phyloP scores from a whole-genome alignment of 1,140 invertebrate species.

The Bilobella aurantiaca region DNA sequence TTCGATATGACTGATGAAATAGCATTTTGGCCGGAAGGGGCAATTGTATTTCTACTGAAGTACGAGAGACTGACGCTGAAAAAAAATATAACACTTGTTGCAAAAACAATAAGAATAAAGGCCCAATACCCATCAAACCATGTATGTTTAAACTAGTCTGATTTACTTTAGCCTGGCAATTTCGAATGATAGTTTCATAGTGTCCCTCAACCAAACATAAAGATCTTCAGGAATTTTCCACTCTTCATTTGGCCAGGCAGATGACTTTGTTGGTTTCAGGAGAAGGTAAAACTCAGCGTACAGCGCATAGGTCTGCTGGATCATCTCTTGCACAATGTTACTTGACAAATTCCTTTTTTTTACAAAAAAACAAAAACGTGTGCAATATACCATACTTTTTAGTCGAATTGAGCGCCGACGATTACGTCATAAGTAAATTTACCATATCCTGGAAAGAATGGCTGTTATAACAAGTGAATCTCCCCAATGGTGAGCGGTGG shows the following conservation, averaged over 20 bases:
- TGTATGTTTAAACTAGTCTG: not conserved
- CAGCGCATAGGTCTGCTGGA: not conserved
- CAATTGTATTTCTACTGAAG: not conserved
- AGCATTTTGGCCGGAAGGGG: not conserved
- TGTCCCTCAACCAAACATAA: not conserved
- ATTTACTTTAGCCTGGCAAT: not conserved
- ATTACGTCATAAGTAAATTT: not conserved
- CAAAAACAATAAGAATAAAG: not conserved
- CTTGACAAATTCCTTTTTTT: conserved; percentile 1
- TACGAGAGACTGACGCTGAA: not conserved
- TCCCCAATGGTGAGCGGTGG: conserved; percentile 27
- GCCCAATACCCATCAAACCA: not conserved
- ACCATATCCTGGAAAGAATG: conserved; percentile 26
- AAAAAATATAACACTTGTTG: not conserved
- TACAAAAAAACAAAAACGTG: not conserved
- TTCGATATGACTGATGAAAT: not conserved
- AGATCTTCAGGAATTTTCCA: not conserved
- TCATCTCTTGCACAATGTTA: not conserved
- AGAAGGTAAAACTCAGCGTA: too few relatives aligned
- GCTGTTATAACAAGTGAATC: conserved; percentile 26
- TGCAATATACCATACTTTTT: not conserved
- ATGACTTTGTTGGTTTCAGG: not conserved
- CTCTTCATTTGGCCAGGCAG: not conserved
- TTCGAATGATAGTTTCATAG: conserved; percentile 6
- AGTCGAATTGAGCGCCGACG: not conserved